Conservation (phyloP, 1,140 invertebrate species). For the Drosophila ironensis region DNA sequence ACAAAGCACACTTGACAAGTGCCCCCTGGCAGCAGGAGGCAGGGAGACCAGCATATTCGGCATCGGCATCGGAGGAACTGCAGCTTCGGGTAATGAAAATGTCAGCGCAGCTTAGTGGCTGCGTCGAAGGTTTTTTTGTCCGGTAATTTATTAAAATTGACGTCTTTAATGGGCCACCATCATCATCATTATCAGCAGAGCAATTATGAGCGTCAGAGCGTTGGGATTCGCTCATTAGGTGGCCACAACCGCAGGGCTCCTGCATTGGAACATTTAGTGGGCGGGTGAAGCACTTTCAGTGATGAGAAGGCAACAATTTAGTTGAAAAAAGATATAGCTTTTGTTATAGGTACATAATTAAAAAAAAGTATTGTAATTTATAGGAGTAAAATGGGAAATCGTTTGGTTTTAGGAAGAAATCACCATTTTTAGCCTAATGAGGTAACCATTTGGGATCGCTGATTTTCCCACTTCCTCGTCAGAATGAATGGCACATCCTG, state of each 20-base stretch:
- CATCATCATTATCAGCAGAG: conserved; percentile 52
- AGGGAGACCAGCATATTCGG: not conserved
- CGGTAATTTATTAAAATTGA: conserved; percentile 71
- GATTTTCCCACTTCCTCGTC: not conserved
- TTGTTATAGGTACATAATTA: too few relatives aligned
- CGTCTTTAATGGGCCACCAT: conserved; percentile 55
- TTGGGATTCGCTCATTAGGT: conserved; percentile 25
- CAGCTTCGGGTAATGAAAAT: conserved; percentile 63
- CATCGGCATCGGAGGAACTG: conserved; percentile 8
- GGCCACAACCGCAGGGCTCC: too few relatives aligned
- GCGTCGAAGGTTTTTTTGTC: conserved; percentile 40
- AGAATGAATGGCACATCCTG: not conserved
- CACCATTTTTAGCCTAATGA: too few relatives aligned
- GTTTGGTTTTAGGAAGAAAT: too few relatives aligned
- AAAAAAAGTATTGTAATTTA: too few relatives aligned
- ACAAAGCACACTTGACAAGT: conserved; percentile 50
- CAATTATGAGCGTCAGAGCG: conserved; percentile 49
- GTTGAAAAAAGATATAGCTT: too few relatives aligned
- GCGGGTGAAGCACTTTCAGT: not conserved
- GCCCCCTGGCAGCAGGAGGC: not conserved
- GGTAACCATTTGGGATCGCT: not conserved
- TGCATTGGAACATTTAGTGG: not conserved
- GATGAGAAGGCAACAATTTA: not conserved
- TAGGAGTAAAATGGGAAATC: too few relatives aligned
- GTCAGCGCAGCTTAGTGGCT: conserved; percentile 54